Base-by-base conservation (phyloP, 1,140 invertebrate species). In the Megalonaias nervosa region DNA sequence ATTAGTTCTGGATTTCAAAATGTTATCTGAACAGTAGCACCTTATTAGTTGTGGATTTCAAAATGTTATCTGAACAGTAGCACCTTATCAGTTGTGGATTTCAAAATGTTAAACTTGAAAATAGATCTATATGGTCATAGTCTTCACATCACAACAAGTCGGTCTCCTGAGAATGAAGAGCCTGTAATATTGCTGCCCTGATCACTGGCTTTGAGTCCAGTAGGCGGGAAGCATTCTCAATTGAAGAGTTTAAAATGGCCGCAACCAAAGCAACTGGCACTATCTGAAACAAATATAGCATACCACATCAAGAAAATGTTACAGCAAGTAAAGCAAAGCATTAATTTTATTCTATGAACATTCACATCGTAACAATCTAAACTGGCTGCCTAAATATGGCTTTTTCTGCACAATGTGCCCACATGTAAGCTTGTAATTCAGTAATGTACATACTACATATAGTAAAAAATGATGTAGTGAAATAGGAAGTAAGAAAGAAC, bases 231-330 rank as follows among this genome's bases (percentile, higher is more conserved):
- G 87, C 85, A 56, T 86, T 80, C 15, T n/a, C 15, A 17, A 88
- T 64, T 1, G 74, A 61, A 67, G 81, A 78, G n/a, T 77, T 72
- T 0, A 79, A 61, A 21, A 87, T 72, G 38, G 86, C 80, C 0
- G 83, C 75, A 19, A 87, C 70, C 38, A 88, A 61, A 14, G 87
- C 87, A 57, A 70, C 76, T 14, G 87, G 87, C 48, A 88, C 83
- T 57, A 87, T 82, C 87, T 88, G 68, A 23, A 81, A 60, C 56
- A 14, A 64, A 76, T 61, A 48, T 48, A 48, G 73, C 12, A 69
- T 21, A 23, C 59, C 21, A 60, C 14, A n/a, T 16, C 31, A 77
- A 23, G 26, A 71, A 9, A 16, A 21, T 19, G 23, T 5, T n/a
- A 23, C 15, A 14, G 2, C 23, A 16, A 19, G 16, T 56, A 21